Evolutionary conservation across 2,113 vertebrate species (phyloP).

Genomic region (Aegotheles bennettii): DNA sequence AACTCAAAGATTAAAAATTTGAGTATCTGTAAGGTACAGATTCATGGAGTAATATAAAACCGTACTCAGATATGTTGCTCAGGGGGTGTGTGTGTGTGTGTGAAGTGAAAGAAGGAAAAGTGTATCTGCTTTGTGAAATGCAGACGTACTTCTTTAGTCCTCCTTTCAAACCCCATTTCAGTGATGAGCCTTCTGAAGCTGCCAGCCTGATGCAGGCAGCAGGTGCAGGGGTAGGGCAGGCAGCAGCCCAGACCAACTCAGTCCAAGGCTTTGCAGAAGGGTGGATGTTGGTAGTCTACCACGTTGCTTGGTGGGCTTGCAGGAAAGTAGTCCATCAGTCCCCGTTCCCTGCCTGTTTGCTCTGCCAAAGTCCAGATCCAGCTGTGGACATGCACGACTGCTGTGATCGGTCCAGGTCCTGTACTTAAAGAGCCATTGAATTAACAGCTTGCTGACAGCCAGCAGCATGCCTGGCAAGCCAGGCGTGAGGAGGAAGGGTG

Average conservation of each 20-base stretch:
- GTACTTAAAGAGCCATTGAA: neutral
- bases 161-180: neutral
- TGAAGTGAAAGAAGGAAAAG: neutral
- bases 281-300: neutral
- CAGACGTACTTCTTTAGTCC: neutral
- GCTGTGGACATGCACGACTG: neutral
- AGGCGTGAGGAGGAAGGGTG: neutral
- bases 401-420: neutral
- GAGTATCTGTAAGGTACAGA: neutral
- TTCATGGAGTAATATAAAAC: neutral
- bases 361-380: neutral
- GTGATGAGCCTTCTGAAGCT: neutral
- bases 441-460: neutral
- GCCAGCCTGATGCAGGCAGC: neutral
- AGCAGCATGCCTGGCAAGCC: neutral
- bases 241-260: neutral
- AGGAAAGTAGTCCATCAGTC: neutral
- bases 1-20: neutral
- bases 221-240: neutral
- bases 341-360: neutral
- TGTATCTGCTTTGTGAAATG: neutral
- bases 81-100: fast-evolving
- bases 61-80: neutral
- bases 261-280: neutral
- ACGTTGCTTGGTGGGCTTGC: neutral